Evolutionary conservation across 2,797 vertebrate species (phyloP).

Genomic region (Protosalanx chinensis): DNA sequence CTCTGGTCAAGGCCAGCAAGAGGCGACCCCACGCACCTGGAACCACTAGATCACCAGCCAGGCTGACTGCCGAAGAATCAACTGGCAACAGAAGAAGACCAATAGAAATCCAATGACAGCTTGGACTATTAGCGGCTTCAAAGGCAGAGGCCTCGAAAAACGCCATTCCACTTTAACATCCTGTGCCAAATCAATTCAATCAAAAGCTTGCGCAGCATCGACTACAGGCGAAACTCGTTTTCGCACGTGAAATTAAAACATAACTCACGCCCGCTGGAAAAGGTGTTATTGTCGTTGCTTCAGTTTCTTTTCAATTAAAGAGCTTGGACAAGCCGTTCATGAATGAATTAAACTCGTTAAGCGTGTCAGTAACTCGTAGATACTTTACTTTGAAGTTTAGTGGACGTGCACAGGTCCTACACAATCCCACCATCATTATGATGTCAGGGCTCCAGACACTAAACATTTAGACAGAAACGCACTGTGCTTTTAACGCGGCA

Average conservation of each 20-base stretch:
- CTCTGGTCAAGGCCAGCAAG: slow-evolving; percentile 40
- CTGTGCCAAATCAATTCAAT: slow-evolving; percentile 28
- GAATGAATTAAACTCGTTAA: slow-evolving; percentile 50
- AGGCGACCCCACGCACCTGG: slow-evolving; percentile 36
- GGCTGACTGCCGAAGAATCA: background rate
- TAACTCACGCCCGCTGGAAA: slow-evolving; percentile 1
- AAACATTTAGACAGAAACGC: no score
- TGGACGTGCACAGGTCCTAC: no score
- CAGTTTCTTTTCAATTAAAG: slow-evolving; percentile 27
- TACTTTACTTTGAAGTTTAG: slow-evolving; percentile 62
- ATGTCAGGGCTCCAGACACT: no score
- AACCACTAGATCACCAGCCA: slow-evolving; percentile 12
- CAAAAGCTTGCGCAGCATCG: background rate
- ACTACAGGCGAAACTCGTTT: background rate
- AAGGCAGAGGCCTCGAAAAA: slow-evolving; percentile 19
- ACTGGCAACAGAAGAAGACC: background rate
- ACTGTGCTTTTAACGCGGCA: no score
- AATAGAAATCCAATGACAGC: slow-evolving; percentile 11
- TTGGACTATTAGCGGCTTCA: background rate
- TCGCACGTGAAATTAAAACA: background rate
- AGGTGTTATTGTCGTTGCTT: slow-evolving; percentile 5
- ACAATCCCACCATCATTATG: no score
- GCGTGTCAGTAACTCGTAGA: slow-evolving; percentile 42
- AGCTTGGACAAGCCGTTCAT: background rate
- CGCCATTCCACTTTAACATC: slow-evolving; percentile 4